Evolutionary conservation across 2,797 vertebrate genomes (phyloP).

Genomic region (Hafferia zeledoni): DNA sequence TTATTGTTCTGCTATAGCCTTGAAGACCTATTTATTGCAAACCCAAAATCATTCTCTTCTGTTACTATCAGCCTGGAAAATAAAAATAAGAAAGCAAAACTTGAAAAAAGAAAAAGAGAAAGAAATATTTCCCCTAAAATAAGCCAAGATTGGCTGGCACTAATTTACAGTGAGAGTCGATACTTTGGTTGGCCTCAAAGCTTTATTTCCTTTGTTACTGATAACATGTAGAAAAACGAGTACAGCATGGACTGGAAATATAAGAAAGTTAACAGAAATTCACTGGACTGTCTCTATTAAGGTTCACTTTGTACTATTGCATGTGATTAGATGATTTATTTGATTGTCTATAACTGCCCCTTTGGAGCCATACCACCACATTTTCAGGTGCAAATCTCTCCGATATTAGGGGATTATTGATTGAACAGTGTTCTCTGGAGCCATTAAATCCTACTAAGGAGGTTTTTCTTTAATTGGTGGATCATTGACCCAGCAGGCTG

Average conservation of each 20-base stretch:
- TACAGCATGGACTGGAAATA: neutral
- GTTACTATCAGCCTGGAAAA: neutral
- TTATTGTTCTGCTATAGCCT: neutral
- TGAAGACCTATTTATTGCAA: neutral
- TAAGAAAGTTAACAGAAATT: neutral
- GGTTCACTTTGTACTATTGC: neutral
- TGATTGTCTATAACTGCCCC: neutral
- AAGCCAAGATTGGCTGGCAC: neutral
- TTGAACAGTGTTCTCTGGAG: neutral
- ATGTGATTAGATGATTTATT: neutral
- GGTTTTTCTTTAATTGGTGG: neutral
- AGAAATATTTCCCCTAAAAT: neutral
- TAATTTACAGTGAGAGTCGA: neutral
- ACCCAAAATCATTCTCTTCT: neutral
- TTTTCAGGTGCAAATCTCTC: constrained; percentile 6
- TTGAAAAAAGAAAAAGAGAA: neutral
- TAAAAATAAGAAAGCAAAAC: neutral
- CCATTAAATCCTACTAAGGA: neutral
- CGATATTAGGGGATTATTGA: neutral
- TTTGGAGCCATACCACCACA: neutral
- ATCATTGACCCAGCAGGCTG: neutral
- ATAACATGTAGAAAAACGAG: neutral
- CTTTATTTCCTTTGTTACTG: neutral
- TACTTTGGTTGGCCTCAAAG: neutral
- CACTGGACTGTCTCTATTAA: neutral